phyloP scores from a whole-genome alignment of 2,797 vertebrate species.

The Muscicapa striata region DNA sequence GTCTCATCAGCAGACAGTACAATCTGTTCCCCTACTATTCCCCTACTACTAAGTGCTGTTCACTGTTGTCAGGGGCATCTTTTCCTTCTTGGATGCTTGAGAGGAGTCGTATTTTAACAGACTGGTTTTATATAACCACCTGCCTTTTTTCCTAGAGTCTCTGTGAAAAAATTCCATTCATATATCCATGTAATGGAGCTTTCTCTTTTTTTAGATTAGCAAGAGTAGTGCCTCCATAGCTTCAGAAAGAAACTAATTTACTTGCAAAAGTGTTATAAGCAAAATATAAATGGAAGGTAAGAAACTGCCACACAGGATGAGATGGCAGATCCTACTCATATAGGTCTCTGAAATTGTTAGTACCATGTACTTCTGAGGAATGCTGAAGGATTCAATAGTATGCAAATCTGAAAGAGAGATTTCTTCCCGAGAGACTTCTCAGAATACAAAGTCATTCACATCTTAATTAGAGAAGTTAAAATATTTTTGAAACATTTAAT shows the following conservation, averaged over 20 bases:
- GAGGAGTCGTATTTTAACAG: not conserved
- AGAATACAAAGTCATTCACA: not conserved
- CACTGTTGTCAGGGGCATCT: not conserved
- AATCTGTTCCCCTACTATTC: not conserved
- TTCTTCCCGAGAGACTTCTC: not conserved
- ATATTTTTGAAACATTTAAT: not conserved
- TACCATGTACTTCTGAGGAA: not conserved
- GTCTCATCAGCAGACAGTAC: not conserved
- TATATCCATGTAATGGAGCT: not conserved
- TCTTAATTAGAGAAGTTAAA: not conserved
- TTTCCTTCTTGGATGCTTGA: not conserved
- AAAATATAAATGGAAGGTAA: not conserved
- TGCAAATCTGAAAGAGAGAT: not conserved
- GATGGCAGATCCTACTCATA: not conserved
- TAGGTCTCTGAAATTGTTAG: not conserved
- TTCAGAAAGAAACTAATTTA: not conserved
- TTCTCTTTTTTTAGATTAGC: not conserved
- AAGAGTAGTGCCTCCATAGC: not conserved
- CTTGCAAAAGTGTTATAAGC: not conserved
- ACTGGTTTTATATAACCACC: not conserved
- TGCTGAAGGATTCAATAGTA: not conserved
- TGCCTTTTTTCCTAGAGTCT: not conserved
- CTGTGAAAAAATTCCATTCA: not conserved
- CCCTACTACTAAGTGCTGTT: not conserved
- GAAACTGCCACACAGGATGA: not conserved